A percentile compares a stretch with the other conserved stretches of the same genome.
These are phyloP conservation scores for Campylorhamphus procurvoides DNA, from an alignment of 2,113 vertebrate genomes.

Conservation along the genomic window DNA sequence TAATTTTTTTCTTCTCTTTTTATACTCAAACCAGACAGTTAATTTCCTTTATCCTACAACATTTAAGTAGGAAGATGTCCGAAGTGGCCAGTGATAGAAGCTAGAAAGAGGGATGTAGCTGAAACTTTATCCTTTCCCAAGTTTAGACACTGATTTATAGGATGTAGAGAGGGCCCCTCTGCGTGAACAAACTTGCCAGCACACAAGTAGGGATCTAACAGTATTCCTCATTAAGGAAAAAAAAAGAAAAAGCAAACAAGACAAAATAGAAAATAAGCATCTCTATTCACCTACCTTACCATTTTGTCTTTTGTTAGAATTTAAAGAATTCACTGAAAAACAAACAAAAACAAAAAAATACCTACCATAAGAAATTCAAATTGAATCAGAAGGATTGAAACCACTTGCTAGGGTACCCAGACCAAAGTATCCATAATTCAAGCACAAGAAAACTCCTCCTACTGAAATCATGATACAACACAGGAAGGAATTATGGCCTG, in stretches of 20 bases:
- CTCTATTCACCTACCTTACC: not conserved
- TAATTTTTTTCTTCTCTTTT: not conserved
- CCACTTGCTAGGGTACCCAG: accelerated
- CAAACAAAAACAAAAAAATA: not conserved
- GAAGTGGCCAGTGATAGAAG: not conserved
- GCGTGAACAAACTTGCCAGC: not conserved
- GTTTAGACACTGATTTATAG: not conserved
- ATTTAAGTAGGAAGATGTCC: not conserved
- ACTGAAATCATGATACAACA: accelerated
- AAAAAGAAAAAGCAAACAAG: not conserved
- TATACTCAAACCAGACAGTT: not conserved
- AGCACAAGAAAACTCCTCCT: accelerated
- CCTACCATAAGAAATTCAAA: not conserved
- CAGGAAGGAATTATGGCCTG: not conserved
- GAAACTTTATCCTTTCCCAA: not conserved
- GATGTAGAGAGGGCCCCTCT: not conserved
- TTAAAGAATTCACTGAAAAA: not conserved
- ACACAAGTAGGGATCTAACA: not conserved
- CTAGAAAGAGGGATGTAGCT: not conserved
- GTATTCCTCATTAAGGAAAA: not conserved
- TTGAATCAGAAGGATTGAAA: not conserved
- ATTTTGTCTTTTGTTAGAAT: not conserved
- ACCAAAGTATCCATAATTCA: not conserved
- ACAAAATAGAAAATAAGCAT: not conserved
- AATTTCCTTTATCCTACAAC: not conserved